phyloP scores from a whole-genome alignment of 2,888 invertebrate genomes.

The Chloroclysta siterata region DNA sequence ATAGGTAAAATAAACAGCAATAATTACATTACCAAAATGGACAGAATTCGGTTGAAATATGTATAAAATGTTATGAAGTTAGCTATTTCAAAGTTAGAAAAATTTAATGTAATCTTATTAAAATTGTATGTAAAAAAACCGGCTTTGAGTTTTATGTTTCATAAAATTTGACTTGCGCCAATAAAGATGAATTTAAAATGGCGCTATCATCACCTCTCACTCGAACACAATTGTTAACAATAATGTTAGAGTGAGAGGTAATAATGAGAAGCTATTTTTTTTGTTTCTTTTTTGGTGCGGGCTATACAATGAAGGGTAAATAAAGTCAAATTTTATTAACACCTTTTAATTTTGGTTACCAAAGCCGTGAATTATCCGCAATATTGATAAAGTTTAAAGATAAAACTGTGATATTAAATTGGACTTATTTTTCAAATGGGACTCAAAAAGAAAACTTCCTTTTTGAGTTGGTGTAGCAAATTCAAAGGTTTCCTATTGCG shows the following conservation, averaged over 20 bases:
- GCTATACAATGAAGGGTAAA: conserved; percentile 1
- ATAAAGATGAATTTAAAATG: too few relatives aligned
- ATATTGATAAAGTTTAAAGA: conserved; percentile 30
- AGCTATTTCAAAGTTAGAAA: conserved; percentile 14
- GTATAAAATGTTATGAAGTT: conserved; percentile 24
- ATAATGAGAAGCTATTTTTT: too few relatives aligned
- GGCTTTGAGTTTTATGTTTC: conserved; percentile 13
- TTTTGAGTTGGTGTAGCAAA: conserved; percentile 12
- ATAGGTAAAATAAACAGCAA: conserved; percentile 15
- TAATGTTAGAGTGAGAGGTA: too few relatives aligned
- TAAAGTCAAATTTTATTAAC: neutral
- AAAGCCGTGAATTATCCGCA: conserved; percentile 24
- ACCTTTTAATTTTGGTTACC: conserved; percentile 23
- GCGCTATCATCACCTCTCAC: too few relatives aligned
- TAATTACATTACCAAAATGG: neutral
- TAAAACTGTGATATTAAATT: conserved; percentile 34
- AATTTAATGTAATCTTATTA: conserved; percentile 22
- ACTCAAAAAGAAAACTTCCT: neutral
- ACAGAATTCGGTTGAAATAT: conserved; percentile 20
- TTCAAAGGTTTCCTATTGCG: conserved; percentile 26
- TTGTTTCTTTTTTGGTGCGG: too few relatives aligned
- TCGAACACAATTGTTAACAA: too few relatives aligned
- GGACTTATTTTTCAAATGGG: conserved; percentile 19
- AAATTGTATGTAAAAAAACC: conserved; percentile 18
- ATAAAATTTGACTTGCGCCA: neutral